These are phyloP conservation scores for Caerostris extrusa DNA, from an alignment of 1,140 invertebrate species.

Conservation along the genomic window DNA sequence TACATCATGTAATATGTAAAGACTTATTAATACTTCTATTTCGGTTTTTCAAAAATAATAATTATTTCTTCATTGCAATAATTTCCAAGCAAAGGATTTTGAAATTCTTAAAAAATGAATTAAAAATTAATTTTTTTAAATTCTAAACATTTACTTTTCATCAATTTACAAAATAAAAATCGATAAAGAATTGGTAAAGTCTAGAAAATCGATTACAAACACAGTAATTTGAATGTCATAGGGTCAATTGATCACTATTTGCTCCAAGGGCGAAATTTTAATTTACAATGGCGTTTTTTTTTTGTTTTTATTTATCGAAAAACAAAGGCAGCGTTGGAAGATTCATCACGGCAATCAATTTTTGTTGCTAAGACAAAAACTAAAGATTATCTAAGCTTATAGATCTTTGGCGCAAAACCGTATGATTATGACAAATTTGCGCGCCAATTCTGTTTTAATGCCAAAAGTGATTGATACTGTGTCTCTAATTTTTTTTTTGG, in stretches of 20 bases:
- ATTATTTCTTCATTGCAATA: no score
- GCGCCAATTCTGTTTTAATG: background rate
- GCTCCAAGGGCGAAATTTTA: background rate
- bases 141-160: no score
- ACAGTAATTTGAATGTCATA: constrained; percentile 33
- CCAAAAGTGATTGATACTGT: background rate
- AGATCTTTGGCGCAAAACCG: background rate
- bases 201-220: background rate
- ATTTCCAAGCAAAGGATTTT: no score
- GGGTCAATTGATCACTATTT: constrained; percentile 24
- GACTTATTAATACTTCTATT: no score
- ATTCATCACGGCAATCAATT: constrained; percentile 20
- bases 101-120: no score
- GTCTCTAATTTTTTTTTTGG: background rate
- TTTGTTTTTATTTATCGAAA: background rate
- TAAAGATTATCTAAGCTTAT: constrained; percentile 5
- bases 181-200: background rate
- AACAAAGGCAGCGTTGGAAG: background rate
- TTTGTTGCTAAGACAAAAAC: background rate
- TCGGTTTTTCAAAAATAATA: no score
- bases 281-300: background rate
- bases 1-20: no score
- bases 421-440: constrained; percentile 30
- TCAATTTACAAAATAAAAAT: background rate
- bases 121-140: no score